phyloP scores from a whole-genome alignment of 2,888 invertebrate species.

The Heteropelma amictum region DNA sequence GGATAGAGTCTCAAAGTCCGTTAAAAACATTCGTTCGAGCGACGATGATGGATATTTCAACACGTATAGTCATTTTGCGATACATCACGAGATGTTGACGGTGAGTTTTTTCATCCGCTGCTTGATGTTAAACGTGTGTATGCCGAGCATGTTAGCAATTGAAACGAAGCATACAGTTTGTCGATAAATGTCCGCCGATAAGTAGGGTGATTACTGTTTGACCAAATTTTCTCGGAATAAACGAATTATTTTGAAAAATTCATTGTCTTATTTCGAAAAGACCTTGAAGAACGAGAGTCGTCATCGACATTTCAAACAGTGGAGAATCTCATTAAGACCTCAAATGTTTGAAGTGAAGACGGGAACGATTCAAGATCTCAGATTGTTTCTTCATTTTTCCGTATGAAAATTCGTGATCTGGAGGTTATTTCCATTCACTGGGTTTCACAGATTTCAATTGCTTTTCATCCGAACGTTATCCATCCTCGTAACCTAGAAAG shows the following conservation, averaged over 20 bases:
- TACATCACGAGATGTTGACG: conserved; percentile 96
- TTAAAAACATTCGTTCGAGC: conserved; percentile 80
- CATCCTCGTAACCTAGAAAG: background rate
- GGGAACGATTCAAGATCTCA: too few species aligned
- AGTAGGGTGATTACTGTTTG: background rate
- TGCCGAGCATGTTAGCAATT: background rate
- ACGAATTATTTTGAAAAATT: too few species aligned
- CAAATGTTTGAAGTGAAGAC: too few species aligned
- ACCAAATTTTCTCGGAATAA: too few species aligned
- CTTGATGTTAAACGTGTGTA: background rate
- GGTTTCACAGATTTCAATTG: background rate
- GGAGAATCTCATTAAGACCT: too few species aligned
- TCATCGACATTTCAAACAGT: too few species aligned
- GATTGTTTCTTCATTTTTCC: background rate
- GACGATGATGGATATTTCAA: conserved; percentile 89
- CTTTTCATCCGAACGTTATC: background rate
- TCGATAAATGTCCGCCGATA: background rate
- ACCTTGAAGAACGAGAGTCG: too few species aligned
- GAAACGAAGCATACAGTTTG: background rate
- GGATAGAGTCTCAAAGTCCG: conserved; percentile 63
- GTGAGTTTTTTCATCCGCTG: conserved; percentile 76
- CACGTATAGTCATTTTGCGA: conserved; percentile 93
- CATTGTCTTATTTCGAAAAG: too few species aligned
- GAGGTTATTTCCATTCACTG: background rate
- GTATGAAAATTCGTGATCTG: background rate